Evolutionary conservation across 2,888 invertebrate genomes (phyloP), one percentile per base, ranked within the genome.

Genomic region (Hetaerina titia): DNA sequence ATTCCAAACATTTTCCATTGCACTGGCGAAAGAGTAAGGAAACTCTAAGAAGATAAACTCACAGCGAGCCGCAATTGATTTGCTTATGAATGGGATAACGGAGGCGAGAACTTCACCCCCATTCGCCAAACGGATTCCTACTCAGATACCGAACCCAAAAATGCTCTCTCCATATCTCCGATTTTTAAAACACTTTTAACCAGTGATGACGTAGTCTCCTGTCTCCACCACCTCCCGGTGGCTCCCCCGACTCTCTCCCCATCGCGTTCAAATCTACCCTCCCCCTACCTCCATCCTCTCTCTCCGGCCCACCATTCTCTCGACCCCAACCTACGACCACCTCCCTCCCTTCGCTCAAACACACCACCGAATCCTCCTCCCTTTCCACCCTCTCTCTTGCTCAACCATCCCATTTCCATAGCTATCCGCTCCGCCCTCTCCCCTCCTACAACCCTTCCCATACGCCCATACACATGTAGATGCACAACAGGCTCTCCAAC

Each of bases 401-500:
- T 25, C 60, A 9, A 60, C 89, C 25, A 9, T 17, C 2, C 25
- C 22, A 63, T 90, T 63, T 31, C 45, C 63, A 89, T 81, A n/a
- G n/a, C 58, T 22, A 89, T 2, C 89, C 19, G 7, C 89, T 88
- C 56, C 56, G 22, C 56, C 19, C 57, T 22, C 11, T 7, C 57
- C 57, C 57, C n/a, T 45, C 5, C 5, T 13, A 19, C 22, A 69
- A 69, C 6, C 69, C 69, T n/a, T 69, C 89, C n/a, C 9, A 57
- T 22, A 69, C 13, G 22, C 69, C 17, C 22, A 89, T n/a, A 56
- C 22, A 22, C 58, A 57, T 13, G 57, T 58, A 58, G 57, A 89
- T 58, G 58, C 89, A 58, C 89, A 89, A 56, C 89, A 89, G 11
- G 89, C 56, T 31, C 81, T 81, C 22, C 69, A 92, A 92, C 92